Conservation (phyloP, 2,888 invertebrate genomes). For the Apamea sordens region DNA sequence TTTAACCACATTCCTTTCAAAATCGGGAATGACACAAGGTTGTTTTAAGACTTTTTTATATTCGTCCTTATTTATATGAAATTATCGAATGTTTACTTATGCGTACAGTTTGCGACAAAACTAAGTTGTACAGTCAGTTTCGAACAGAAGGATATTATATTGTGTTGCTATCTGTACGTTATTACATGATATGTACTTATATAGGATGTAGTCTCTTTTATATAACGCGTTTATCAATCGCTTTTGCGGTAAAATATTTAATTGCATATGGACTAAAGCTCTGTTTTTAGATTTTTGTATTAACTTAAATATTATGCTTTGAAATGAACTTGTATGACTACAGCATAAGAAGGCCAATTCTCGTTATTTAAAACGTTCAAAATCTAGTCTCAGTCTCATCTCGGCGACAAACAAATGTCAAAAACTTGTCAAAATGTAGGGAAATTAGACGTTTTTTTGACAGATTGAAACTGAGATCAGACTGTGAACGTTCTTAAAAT, state of each 20-base stretch:
- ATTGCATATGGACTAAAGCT: not conserved
- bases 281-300: slow-evolving; percentile 15
- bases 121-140: slow-evolving; percentile 29
- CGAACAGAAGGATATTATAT: slow-evolving; percentile 13
- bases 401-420: no score
- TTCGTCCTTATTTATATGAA: slow-evolving; percentile 55
- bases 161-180: slow-evolving; percentile 30
- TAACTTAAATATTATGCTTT: slow-evolving; percentile 8
- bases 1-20: slow-evolving; percentile 66
- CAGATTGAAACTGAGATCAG: no score
- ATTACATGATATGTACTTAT: slow-evolving; percentile 46
- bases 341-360: no score
- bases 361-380: no score
- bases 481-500: no score
- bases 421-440: no score
- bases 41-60: slow-evolving; percentile 59
- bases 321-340: slow-evolving; percentile 8
- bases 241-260: slow-evolving; percentile 28
- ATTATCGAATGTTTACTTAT: slow-evolving; percentile 18
- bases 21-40: slow-evolving; percentile 58
- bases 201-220: slow-evolving; percentile 26
- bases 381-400: no score
- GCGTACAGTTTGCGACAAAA: slow-evolving; percentile 18
- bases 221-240: slow-evolving; percentile 32
- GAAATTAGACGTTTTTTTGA: no score